A percentile compares a stretch with the other conserved stretches of the same genome.
Evolutionary conservation across 2,797 vertebrate species (phyloP).

Genomic region (Thunnus albacares): DNA sequence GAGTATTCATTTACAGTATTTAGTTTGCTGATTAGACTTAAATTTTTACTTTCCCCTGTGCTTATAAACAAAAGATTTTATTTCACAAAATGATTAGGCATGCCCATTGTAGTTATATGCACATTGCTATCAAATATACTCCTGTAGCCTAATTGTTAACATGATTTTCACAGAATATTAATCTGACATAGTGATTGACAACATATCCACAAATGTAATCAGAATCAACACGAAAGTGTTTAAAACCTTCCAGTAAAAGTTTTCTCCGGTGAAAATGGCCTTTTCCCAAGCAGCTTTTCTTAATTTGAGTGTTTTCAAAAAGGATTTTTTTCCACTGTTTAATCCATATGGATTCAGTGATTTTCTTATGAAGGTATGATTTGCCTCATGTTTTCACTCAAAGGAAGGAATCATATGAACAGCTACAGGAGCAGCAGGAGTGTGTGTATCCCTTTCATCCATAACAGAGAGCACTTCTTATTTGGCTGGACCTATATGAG

Average conservation of each 20-base stretch:
- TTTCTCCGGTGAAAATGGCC: background rate
- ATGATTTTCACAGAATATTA: background rate
- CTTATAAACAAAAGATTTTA: background rate
- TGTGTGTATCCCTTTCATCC: conserved; percentile 45
- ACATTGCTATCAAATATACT: background rate
- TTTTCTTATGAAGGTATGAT: conserved; percentile 28
- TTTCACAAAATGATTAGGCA: background rate
- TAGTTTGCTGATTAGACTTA: conserved; percentile 7
- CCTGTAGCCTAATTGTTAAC: background rate
- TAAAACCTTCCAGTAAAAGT: background rate
- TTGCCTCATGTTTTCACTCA: conserved; percentile 37
- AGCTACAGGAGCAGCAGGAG: conserved; percentile 38
- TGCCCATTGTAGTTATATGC: background rate
- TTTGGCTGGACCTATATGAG: conserved; percentile 57
- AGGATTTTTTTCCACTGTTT: background rate
- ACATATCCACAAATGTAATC: background rate
- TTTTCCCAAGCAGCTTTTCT: background rate
- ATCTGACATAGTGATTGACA: background rate
- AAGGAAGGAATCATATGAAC: conserved; percentile 31
- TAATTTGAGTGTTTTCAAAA: background rate
- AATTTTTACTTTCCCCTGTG: background rate
- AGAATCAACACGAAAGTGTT: background rate
- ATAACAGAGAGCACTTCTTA: conserved; percentile 53
- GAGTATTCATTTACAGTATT: conserved; percentile 7
- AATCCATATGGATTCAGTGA: conserved; percentile 41